Percentiles rank a stretch among this genome's conserved stretches.
Conservation (phyloP, 2,888 invertebrate species). For the Torymus texanus region DNA sequence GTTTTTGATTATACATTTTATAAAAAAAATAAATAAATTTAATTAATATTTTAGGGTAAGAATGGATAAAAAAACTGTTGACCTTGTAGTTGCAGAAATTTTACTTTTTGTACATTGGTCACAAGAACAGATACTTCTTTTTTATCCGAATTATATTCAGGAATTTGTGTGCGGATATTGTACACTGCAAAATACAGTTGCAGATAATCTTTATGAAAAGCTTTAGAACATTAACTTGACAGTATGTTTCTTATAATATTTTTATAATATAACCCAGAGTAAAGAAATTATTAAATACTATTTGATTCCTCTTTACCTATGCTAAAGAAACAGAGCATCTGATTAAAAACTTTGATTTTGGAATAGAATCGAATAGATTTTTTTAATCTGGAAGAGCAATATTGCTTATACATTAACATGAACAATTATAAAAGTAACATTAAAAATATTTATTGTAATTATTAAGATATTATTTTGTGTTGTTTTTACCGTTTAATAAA, state of each 20-base stretch:
- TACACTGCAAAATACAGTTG: conserved; percentile 58
- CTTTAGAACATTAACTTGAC: conserved; percentile 19
- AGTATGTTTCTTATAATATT: neutral
- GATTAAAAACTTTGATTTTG: neutral
- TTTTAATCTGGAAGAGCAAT: no score
- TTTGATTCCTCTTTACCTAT: no score
- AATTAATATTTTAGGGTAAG: conserved; percentile 63
- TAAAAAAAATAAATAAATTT: conserved; percentile 5
- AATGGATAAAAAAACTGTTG: conserved; percentile 63
- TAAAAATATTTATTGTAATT: conserved; percentile 49
- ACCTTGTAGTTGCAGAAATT: conserved; percentile 67
- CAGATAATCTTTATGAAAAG: conserved; percentile 54
- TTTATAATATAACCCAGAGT: no score
- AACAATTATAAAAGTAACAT: conserved; percentile 11
- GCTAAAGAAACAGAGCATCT: conserved; percentile 3
- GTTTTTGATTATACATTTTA: neutral
- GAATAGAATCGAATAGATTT: conserved; percentile 17
- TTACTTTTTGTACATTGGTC: conserved; percentile 70
- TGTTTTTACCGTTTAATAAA: conserved; percentile 44
- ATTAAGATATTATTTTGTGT: conserved; percentile 20
- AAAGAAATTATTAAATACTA: no score
- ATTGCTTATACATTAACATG: conserved; percentile 27
- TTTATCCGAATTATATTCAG: conserved; percentile 70
- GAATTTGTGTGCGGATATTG: conserved; percentile 72
- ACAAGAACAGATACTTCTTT: conserved; percentile 68